These are phyloP conservation scores for Psylliodes chrysocephalus DNA, from an alignment of 2,888 invertebrate genomes.

Conservation along the genomic window DNA sequence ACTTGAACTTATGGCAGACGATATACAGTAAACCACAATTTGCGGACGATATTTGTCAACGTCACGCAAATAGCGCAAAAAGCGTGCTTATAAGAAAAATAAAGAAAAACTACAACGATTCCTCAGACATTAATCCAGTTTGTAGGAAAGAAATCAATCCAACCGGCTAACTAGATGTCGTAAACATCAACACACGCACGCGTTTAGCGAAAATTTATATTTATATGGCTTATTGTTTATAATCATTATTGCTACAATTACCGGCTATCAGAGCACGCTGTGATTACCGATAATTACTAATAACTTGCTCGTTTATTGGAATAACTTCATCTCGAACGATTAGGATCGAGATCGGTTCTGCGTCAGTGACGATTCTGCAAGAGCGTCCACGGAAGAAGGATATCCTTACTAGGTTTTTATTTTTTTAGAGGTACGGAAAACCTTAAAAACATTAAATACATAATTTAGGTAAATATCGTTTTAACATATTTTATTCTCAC, in stretches of 20 bases:
- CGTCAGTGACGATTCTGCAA: not conserved
- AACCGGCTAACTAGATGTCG: slow-evolving; percentile 34
- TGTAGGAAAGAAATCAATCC: slow-evolving; percentile 44
- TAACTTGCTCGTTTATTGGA: slow-evolving; percentile 43
- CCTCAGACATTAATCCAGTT: slow-evolving; percentile 50
- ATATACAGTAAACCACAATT: too few relatives aligned
- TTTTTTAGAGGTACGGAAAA: too few relatives aligned
- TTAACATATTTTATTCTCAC: too few relatives aligned
- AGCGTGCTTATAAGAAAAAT: slow-evolving; percentile 34
- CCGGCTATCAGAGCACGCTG: slow-evolving; percentile 42
- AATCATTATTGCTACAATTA: slow-evolving; percentile 49
- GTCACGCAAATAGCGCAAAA: slow-evolving; percentile 33
- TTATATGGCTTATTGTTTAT: slow-evolving; percentile 48
- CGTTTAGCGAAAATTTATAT: slow-evolving; percentile 45
- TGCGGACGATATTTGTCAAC: slow-evolving; percentile 37
- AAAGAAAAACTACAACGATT: slow-evolving; percentile 47
- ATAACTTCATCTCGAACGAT: slow-evolving; percentile 41
- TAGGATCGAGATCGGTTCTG: slow-evolving; percentile 23
- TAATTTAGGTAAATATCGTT: too few relatives aligned
- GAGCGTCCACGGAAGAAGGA: too few relatives aligned
- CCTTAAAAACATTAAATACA: too few relatives aligned
- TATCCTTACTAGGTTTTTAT: too few relatives aligned
- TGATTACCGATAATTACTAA: slow-evolving; percentile 45
- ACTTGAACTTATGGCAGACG: too few relatives aligned
- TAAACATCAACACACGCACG: slow-evolving; percentile 32